Base-by-base conservation (phyloP, 2,888 invertebrate genomes). In the Amphipoea oculea region DNA sequence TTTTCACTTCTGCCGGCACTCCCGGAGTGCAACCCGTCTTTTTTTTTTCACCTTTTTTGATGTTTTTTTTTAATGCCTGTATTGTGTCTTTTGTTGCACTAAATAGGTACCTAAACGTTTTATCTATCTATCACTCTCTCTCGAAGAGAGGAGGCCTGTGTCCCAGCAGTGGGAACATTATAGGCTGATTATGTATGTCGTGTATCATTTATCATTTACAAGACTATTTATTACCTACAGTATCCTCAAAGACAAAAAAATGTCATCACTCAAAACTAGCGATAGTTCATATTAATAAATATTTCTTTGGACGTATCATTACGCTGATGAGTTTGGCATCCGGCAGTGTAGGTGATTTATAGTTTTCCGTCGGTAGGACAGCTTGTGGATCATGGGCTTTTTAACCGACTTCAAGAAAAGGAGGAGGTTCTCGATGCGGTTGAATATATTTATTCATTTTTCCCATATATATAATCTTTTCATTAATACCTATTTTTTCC, bases 301-400 rank as follows among this genome's bases (percentile, higher is more conserved):
- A 45, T 54, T 77, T 78, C 73, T 74, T 69, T 73, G 40, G 23
- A 63, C 23, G 40, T 73, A 51, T 60, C 72, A 69, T 86, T 75
- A 79, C 57, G 20, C 62, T 83, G 71, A 84, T 86, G 72, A 79
- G 36, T 57, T 36, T 48, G 57, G 51, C 72, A 75, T 84, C 84
- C 86, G 84, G 84, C 20, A 67, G 74, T 2, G 12, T n/a, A 40
- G 72, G n/a, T 86, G 74, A 84, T 86, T 75, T 60, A 86, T 86
- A 29, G 57, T 11, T 42, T 0, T 45, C 3, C 14, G 17, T 51
- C 12, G 0, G 57, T 51, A 20, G 36, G 54, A 57, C 40, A 60
- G 40, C 36, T 77, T n/a, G 14, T 36, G 66, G 42, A 4, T 76
- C 54, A 20, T 23, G 2, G 14, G 12, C 48, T 48, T 48, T 45